These are phyloP conservation scores for Acronicta leporina DNA, from an alignment of 2,888 invertebrate species.

Conservation along the genomic window DNA sequence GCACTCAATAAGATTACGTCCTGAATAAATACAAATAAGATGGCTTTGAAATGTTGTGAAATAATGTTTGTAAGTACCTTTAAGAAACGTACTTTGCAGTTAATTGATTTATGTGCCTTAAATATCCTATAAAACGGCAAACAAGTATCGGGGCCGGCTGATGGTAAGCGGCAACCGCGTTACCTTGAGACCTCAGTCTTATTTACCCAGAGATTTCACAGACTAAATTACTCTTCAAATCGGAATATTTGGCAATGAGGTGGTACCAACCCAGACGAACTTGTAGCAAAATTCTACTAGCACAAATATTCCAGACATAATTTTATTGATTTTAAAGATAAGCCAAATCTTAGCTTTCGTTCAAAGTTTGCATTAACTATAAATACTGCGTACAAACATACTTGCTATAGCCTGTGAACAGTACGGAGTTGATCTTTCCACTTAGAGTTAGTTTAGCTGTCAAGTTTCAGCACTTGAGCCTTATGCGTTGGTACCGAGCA, in stretches of 20 bases:
- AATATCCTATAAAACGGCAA: no score
- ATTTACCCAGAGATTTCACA: no score
- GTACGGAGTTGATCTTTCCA: conserved; percentile 49
- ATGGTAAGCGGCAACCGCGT: no score
- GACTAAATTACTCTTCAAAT: no score
- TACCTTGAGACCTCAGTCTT: no score
- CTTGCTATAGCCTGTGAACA: conserved; percentile 15
- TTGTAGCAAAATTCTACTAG: no score
- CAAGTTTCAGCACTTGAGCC: conserved; percentile 50
- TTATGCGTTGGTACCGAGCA: conserved; percentile 37
- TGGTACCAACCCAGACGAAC: no score
- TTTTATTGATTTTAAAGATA: neutral
- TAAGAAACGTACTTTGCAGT: no score
- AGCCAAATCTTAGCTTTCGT: conserved; percentile 6
- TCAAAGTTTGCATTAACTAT: conserved; percentile 5
- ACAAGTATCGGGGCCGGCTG: no score
- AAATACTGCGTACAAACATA: conserved; percentile 9
- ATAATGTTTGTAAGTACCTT: neutral
- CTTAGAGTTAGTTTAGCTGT: conserved; percentile 45
- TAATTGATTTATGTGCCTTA: no score
- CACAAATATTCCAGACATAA: no score
- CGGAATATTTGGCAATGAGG: no score
- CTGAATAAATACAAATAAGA: conserved; percentile 23
- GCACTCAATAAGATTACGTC: conserved; percentile 18
- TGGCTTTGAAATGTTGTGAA: neutral